phyloP scores from a whole-genome alignment of 2,113 vertebrate genomes.

The Spilogale gracilis region DNA sequence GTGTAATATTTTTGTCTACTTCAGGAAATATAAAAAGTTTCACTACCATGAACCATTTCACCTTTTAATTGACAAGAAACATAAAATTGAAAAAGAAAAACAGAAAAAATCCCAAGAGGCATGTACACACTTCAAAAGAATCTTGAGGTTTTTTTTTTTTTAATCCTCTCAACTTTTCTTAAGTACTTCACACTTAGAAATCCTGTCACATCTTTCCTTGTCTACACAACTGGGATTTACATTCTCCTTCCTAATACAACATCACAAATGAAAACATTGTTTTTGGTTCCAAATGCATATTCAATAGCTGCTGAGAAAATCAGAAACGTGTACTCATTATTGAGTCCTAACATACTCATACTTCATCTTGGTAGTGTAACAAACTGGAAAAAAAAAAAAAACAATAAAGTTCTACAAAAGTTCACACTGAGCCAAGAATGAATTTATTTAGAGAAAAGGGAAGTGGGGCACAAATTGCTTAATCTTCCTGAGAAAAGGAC shows the following conservation, averaged over 20 bases:
- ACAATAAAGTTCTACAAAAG: not conserved
- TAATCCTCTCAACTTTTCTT: constrained; percentile 55
- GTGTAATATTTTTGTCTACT: not conserved
- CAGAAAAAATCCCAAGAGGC: not conserved
- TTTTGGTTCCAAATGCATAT: constrained; percentile 64
- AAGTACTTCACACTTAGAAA: constrained; percentile 74
- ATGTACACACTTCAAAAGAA: not conserved
- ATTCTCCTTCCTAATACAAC: constrained; percentile 63
- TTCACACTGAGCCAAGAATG: not conserved
- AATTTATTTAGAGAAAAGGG: not conserved
- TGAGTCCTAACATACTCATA: constrained; percentile 22
- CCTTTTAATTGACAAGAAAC: not conserved
- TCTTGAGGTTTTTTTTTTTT: constrained; percentile 10
- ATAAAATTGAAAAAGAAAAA: not conserved
- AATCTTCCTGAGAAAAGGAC: not conserved
- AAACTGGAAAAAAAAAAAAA: constrained; percentile 4
- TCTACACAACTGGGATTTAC: constrained; percentile 81
- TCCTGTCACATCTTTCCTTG: constrained; percentile 81
- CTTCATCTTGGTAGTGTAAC: not conserved
- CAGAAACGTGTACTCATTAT: not conserved
- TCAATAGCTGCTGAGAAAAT: constrained; percentile 30
- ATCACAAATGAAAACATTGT: constrained; percentile 81
- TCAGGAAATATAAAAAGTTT: not conserved
- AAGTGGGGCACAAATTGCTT: not conserved
- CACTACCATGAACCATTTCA: not conserved